Conservation (phyloP, 2,888 invertebrate genomes). For the Mamestra brassicae region DNA sequence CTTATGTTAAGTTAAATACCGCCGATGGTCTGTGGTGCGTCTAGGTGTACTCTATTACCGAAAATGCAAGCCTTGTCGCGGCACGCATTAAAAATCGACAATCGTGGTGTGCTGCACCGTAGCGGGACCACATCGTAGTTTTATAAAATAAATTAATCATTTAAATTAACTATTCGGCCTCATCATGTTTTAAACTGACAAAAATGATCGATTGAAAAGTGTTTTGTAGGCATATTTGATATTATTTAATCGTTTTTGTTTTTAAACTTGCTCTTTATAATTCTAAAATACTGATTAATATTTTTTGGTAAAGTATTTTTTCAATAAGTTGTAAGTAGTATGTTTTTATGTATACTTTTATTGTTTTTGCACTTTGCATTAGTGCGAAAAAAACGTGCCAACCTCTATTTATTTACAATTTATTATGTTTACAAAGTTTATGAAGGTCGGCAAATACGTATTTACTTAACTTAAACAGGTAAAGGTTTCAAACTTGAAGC, state of each 20-base stretch:
- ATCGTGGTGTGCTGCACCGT: conserved; percentile 69
- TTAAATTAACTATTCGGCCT: not conserved
- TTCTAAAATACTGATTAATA: not conserved
- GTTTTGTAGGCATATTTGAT: too few species aligned
- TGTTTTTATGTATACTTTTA: not conserved
- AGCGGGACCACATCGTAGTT: conserved; percentile 59
- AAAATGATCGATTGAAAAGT: too few species aligned
- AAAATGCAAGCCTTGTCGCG: conserved; percentile 81
- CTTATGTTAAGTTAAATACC: conserved; percentile 7
- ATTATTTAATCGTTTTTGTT: not conserved
- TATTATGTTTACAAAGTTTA: conserved; percentile 34
- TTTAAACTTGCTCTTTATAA: not conserved
- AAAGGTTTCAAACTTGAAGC: conserved; percentile 49
- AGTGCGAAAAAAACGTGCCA: conserved; percentile 32
- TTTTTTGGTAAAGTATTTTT: not conserved
- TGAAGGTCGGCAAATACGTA: conserved; percentile 44
- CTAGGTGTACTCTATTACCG: conserved; percentile 81
- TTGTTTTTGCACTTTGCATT: conserved; percentile 23
- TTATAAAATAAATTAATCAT: not conserved
- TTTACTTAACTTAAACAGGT: conserved; percentile 50
- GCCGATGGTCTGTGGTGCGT: conserved; percentile 30
- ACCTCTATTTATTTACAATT: conserved; percentile 42
- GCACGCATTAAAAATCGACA: conserved; percentile 83
- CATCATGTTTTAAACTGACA: too few species aligned
- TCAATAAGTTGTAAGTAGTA: not conserved